Base-by-base conservation (phyloP, 2,113 vertebrate genomes). In the Indicator maculatus region DNA sequence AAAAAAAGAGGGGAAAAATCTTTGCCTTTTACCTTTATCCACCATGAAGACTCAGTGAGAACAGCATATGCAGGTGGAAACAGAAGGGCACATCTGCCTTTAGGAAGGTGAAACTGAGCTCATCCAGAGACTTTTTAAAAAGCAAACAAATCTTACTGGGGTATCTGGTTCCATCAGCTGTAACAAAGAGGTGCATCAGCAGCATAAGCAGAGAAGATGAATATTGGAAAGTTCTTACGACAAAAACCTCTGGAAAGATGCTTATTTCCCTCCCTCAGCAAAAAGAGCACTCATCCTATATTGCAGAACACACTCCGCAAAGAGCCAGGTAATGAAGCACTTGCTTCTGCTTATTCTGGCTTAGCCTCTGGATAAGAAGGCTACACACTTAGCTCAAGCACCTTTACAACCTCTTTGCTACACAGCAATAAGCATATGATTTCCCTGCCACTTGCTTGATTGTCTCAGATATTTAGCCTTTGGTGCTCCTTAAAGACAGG, bases 1-100 rank as follows among this genome's bases (percentile, higher is more conserved):
- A 38, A 38, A 55, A 23, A 16, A 39, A 11, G n/a, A 1, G 0
- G 11, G 63, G 18, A 12, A 47, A 31, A n/a, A 60, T 0, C 67
- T 19, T 39, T 89, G 23, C 15, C 21, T 73, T 71, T 90, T 72
- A 30, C 41, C 17, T 69, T 53, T 55, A 63, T 28, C 36, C 8
- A 16, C 38, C 19, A 53, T 5, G 23, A 47, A 88, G 41, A 83
- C 31, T 10, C n/a, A 80, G 28, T 13, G 18, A 79, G 7, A 76
- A 47, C 9, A 83, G 23, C 9, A 20, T 60, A 9, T 15, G 28
- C 28, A 59, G 21, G 38, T 83, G 41, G 56, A 73, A 93, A 64
- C 15, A 83, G 44, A 72, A 66, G 36, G 31, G 6, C 11, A 47
- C 6, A 63, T 4, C 56, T 44, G 72, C 61, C 59, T 89, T 79